phyloP scores from a whole-genome alignment of 2,888 invertebrate species.

The Netelia inedita region DNA sequence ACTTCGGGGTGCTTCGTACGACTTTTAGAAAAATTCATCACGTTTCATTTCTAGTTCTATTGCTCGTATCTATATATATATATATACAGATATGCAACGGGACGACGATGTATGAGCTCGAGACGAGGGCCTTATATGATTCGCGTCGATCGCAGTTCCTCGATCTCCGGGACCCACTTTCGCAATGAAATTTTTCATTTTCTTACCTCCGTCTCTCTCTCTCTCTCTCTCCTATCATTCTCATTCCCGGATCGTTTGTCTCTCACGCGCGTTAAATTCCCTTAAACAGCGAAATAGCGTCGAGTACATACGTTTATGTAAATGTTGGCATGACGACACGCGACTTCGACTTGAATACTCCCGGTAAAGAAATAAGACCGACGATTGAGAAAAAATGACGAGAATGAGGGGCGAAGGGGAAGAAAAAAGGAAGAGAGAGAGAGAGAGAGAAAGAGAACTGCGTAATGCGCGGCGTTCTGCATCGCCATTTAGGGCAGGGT shows the following conservation, averaged over 20 bases:
- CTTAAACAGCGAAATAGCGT: conserved; percentile 58
- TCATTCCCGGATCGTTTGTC: background rate
- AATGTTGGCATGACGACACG: conserved; percentile 71
- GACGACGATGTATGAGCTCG: conserved; percentile 5
- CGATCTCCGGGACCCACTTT: conserved; percentile 64
- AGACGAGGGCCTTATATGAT: conserved; percentile 55
- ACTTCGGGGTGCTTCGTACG: conserved; percentile 16
- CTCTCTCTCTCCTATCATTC: conserved; percentile 5
- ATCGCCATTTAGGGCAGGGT: conserved; percentile 44
- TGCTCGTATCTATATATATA: background rate
- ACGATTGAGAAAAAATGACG: background rate
- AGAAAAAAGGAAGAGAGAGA: background rate
- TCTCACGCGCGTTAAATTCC: conserved; percentile 25
- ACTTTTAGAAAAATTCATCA: conserved; percentile 41
- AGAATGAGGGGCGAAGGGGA: no score
- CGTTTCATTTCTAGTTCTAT: conserved; percentile 3
- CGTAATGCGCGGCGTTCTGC: conserved; percentile 44
- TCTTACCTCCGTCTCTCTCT: conserved; percentile 21
- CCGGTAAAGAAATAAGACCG: background rate
- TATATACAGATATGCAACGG: conserved; percentile 1
- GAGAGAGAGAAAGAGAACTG: background rate
- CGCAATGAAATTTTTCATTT: conserved; percentile 52
- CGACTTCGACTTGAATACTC: background rate
- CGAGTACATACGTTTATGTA: conserved; percentile 75
- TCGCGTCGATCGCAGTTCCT: conserved; percentile 36